A percentile compares a stretch with the other conserved stretches of the same genome.
phyloP scores from a whole-genome alignment of 2,888 invertebrate species.

The Drosophila hamatofila region DNA sequence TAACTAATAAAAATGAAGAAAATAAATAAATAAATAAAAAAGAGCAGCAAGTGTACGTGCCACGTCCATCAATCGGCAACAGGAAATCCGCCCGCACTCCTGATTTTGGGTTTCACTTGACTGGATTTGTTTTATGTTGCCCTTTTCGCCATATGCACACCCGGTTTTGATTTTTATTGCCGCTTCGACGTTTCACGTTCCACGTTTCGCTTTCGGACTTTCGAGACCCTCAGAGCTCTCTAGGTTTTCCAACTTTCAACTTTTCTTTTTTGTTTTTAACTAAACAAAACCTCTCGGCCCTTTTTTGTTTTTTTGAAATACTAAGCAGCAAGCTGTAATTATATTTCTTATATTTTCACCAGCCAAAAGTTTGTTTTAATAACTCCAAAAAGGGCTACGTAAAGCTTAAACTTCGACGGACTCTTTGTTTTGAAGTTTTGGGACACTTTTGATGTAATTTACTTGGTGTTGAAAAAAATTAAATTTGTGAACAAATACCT shows the following conservation, averaged over 20 bases:
- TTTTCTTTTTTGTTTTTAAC: conserved; percentile 28
- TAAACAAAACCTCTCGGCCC: neutral
- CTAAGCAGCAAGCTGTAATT: conserved; percentile 31
- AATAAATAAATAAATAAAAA: neutral
- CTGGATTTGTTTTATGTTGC: conserved; percentile 55
- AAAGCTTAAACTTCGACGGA: neutral
- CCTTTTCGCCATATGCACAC: conserved; percentile 54
- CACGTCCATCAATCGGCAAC: conserved; percentile 11
- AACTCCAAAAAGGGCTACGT: neutral
- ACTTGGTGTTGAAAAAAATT: neutral
- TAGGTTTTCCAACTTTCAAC: conserved; percentile 30
- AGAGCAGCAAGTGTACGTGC: neutral
- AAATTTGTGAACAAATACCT: neutral
- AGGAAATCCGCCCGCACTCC: conserved; percentile 16
- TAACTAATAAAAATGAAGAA: conserved; percentile 2
- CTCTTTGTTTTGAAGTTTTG: neutral
- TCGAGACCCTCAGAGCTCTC: neutral
- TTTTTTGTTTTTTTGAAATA: conserved; percentile 41
- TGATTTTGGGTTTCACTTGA: conserved; percentile 46
- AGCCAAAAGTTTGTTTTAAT: neutral
- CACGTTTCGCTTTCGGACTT: conserved; percentile 2
- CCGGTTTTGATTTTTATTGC: conserved; percentile 70
- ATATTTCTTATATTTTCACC: conserved; percentile 8
- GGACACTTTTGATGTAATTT: conserved; percentile 1
- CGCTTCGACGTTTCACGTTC: conserved; percentile 26